These are phyloP conservation scores for Oconnorella tubifera DNA, from an alignment of 2,888 invertebrate species.

Conservation along the genomic window DNA sequence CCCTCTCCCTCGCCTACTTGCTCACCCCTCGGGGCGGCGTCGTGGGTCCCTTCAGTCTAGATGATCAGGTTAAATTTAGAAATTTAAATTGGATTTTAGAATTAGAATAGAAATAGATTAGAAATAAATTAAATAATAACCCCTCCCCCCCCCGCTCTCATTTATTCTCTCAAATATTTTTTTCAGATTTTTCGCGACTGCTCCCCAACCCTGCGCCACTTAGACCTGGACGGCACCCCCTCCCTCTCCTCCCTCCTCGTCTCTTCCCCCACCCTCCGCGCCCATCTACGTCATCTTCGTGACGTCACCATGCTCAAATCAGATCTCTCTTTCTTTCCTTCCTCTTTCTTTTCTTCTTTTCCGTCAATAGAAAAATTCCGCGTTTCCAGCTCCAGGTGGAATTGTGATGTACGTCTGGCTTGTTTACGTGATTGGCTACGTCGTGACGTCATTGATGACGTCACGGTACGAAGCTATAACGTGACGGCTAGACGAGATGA, in stretches of 20 bases:
- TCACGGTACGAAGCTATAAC: not conserved
- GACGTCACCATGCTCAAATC: not conserved
- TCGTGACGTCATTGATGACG: not conserved
- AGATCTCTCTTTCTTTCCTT: not conserved
- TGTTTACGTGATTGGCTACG: not conserved
- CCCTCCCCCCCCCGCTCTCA: too few species aligned
- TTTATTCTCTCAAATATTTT: too few species aligned
- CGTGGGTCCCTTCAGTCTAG: not conserved
- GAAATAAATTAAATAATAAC: too few species aligned
- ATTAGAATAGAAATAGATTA: too few species aligned
- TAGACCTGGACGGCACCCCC: not conserved
- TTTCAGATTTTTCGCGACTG: not conserved
- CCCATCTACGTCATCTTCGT: not conserved
- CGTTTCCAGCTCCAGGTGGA: not conserved
- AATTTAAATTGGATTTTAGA: too few species aligned
- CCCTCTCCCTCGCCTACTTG: constrained; percentile 25
- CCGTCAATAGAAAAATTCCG: not conserved
- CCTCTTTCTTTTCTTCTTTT: not conserved
- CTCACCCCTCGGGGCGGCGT: too few species aligned
- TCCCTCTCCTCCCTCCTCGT: not conserved
- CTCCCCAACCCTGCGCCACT: not conserved
- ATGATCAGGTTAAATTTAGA: not conserved
- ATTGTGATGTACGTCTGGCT: not conserved
- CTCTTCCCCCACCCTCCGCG: not conserved
- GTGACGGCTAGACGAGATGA: not conserved